Evolutionary conservation across 2,113 vertebrate species (phyloP).

Genomic region (Laticauda colubrina): DNA sequence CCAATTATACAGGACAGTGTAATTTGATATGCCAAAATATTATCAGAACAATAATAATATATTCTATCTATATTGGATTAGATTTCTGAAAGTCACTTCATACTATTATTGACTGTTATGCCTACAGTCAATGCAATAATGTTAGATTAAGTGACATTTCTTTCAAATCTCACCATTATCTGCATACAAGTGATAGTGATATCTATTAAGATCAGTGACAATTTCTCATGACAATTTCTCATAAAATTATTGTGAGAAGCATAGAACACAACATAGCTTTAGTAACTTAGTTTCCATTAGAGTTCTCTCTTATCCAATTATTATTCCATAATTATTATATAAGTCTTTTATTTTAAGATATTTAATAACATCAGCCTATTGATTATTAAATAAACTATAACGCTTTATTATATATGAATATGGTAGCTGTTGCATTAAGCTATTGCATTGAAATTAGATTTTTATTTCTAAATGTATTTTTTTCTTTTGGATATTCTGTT

Average conservation of each 20-base stretch:
- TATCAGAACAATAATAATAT: too few relatives aligned
- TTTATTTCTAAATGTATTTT: constrained; percentile 32
- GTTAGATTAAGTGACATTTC: background rate
- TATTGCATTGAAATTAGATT: constrained; percentile 8
- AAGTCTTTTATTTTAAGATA: background rate
- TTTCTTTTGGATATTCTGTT: constrained; percentile 37
- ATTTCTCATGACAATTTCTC: background rate
- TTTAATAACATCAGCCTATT: constrained; percentile 11
- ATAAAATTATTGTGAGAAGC: constrained; percentile 19
- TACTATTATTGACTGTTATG: background rate
- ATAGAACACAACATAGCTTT: constrained; percentile 12
- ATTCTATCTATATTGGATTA: background rate
- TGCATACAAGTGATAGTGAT: background rate
- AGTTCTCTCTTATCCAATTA: background rate
- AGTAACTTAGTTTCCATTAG: background rate
- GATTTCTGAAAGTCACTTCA: background rate
- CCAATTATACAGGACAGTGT: background rate
- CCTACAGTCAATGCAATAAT: background rate
- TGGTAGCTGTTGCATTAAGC: background rate
- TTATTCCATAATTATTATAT: constrained; percentile 27
- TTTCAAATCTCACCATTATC: background rate
- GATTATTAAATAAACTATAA: background rate
- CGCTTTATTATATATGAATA: constrained; percentile 6
- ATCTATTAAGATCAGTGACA: background rate
- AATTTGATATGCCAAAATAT: background rate